Evolutionary conservation across 2,888 invertebrate genomes (phyloP), one percentile per base, ranked within the genome.

Genomic region (Cotesia congregata): DNA sequence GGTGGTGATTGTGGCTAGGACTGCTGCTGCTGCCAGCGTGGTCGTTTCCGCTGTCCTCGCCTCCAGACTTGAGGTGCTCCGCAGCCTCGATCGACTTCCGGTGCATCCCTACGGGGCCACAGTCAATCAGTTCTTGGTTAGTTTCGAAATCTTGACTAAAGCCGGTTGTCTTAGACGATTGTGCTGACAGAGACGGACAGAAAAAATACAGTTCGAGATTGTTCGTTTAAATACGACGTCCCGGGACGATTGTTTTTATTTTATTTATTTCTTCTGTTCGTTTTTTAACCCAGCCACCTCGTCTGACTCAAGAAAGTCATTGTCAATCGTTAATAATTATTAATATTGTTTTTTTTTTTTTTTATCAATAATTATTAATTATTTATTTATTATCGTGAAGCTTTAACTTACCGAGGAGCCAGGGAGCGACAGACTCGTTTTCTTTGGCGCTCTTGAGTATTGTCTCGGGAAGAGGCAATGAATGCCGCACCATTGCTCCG

Each of bases 401-500:
- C n/a, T n/a, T 4, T 60, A 80, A 86, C 92, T 93, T 93, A 99
- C 99, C 99, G 91, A 99, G 94, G 89, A 99, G 94, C 99, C 99
- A 99, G 77, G 99, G 99, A 80, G 99, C 99, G 83, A 99, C 99
- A 83, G 97, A 95, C 90, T 98, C 96, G 90, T 97, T 97, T 86
- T 97, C 97, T 91, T 98, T 98, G 90, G 97, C 98, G 89, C 97
- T 96, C 91, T 99, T 98, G 85, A 99, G 93, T 87, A 99, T 99
- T 82, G 98, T 99, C 86, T 99, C 99, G 1, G 99, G 99, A 82
- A 99, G 93, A 0, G 99, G 99, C 81, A 99, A 92, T 69, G 98
- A 98, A 91, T 99, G 99, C 80, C 99, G 93, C 82, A 99, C 99
- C 99, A 99, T 99, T 83, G 99, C 99, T 0, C 99, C 99, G 90